phyloP scores from a whole-genome alignment of 2,888 invertebrate genomes.

The Lumbricus terrestris region DNA sequence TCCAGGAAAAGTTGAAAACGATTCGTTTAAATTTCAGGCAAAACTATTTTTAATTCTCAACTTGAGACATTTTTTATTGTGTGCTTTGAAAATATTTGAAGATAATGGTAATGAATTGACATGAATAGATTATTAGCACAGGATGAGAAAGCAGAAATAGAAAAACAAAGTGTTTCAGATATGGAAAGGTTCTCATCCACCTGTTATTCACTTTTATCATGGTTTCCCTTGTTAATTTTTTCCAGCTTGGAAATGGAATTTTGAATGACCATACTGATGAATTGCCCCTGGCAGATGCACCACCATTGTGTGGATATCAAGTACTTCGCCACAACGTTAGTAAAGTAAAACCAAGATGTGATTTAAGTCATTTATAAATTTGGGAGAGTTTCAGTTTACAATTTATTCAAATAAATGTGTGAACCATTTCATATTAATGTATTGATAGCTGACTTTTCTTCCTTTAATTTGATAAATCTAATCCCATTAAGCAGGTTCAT shows the following conservation, averaged over 20 bases:
- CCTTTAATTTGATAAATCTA: neutral
- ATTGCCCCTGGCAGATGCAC: neutral
- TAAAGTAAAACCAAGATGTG: neutral
- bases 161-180: too few species aligned
- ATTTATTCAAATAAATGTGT: neutral
- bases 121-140: too few species aligned
- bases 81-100: too few species aligned
- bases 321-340: neutral
- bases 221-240: neutral
- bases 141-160: too few species aligned
- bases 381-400: neutral
- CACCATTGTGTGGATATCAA: neutral
- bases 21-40: too few species aligned
- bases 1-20: too few species aligned
- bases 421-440: neutral
- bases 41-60: too few species aligned
- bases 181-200: neutral
- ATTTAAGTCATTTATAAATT: neutral
- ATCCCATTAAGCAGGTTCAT: neutral
- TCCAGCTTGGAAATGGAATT: neutral
- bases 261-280: neutral
- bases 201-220: neutral
- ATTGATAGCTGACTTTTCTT: neutral
- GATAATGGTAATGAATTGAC: too few species aligned
- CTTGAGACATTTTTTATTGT: too few species aligned